Evolutionary conservation across 2,888 invertebrate genomes (phyloP).

Genomic region (Drosophila lacicola): DNA sequence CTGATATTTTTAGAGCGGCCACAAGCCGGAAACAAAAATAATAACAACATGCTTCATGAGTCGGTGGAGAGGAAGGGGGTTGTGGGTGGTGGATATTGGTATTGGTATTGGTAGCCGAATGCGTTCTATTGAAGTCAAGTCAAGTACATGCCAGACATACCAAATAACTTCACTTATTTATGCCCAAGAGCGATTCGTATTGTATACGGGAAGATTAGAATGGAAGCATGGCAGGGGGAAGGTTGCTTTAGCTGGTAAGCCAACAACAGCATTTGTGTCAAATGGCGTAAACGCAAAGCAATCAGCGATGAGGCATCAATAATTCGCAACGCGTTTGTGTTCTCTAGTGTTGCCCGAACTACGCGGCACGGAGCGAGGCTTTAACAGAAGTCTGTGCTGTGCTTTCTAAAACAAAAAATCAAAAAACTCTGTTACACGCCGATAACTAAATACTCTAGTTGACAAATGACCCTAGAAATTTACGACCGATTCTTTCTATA

Average conservation of each 20-base stretch:
- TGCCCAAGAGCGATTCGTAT: slow-evolving; percentile 48
- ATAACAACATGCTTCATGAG: slow-evolving; percentile 43
- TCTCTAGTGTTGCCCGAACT: slow-evolving; percentile 8
- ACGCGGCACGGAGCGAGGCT: background rate
- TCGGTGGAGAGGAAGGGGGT: background rate
- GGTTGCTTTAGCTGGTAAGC: slow-evolving; percentile 27
- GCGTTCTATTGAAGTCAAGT: slow-evolving; percentile 28
- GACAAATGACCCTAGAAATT: too few relatives aligned
- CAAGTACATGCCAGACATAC: slow-evolving; percentile 71
- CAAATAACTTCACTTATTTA: slow-evolving; percentile 75
- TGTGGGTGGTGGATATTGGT: slow-evolving; percentile 1
- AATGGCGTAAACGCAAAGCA: slow-evolving; percentile 76
- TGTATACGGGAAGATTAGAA: slow-evolving; percentile 22
- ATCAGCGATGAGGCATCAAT: slow-evolving; percentile 76
- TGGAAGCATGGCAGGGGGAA: background rate
- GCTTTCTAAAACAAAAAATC: slow-evolving; percentile 6
- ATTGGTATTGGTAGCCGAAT: slow-evolving; percentile 15
- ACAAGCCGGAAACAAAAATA: slow-evolving; percentile 41
- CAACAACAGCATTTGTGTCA: slow-evolving; percentile 62
- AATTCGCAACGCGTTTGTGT: slow-evolving; percentile 70
- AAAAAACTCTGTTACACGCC: background rate
- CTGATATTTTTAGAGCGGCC: slow-evolving; percentile 54
- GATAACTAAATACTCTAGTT: too few relatives aligned
- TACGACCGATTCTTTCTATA: too few relatives aligned
- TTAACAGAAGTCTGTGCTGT: background rate